These are phyloP conservation scores for Cheumatopsyche charites DNA, from an alignment of 1,140 invertebrate genomes.

Conservation along the genomic window DNA sequence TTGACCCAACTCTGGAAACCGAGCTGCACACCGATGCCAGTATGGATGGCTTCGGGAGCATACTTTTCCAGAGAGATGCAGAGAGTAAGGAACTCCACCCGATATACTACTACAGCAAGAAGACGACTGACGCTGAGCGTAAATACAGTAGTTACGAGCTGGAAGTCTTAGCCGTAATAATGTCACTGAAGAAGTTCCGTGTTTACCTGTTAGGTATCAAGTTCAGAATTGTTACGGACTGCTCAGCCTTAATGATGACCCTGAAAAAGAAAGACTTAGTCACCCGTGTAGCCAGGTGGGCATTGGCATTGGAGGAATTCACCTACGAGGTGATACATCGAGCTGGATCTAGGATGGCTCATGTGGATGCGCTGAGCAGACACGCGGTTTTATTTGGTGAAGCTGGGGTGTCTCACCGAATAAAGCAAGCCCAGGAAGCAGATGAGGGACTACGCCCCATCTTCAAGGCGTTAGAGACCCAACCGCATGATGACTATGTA, in stretches of 20 bases:
- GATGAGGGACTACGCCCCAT: not conserved
- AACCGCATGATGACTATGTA: no score
- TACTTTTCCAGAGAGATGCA: not conserved
- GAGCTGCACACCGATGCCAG: conserved; percentile 8
- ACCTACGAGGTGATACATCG: not conserved
- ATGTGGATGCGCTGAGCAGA: not conserved
- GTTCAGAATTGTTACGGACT: not conserved
- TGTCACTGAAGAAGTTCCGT: not conserved
- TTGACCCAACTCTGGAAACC: not conserved
- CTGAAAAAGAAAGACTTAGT: not conserved
- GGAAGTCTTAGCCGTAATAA: not conserved
- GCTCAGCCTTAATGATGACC: not conserved
- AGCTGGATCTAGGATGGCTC: not conserved
- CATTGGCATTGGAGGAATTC: not conserved
- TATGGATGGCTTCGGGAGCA: not conserved
- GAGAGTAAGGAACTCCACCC: not conserved
- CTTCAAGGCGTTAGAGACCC: no score
- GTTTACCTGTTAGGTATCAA: not conserved
- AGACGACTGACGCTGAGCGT: not conserved
- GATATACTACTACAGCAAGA: not conserved
- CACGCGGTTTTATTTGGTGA: not conserved
- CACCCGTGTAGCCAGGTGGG: not conserved
- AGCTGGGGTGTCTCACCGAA: not conserved
- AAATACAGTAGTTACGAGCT: not conserved
- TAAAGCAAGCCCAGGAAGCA: not conserved